phyloP scores from a whole-genome alignment of 2,113 vertebrate species.

The Heterocephalus glaber region DNA sequence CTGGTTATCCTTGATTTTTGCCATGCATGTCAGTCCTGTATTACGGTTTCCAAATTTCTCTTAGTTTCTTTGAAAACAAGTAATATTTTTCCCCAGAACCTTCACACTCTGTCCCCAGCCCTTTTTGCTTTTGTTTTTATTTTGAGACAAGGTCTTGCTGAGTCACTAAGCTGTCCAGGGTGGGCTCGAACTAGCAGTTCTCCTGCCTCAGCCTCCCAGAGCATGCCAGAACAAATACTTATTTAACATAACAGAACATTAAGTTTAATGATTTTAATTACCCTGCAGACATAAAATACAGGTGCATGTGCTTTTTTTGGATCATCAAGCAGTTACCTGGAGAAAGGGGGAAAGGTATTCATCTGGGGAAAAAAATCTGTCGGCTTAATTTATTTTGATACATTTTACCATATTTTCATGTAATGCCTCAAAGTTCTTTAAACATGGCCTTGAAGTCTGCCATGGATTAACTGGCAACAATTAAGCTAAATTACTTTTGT shows the following conservation, averaged over 20 bases:
- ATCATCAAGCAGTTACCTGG: neutral
- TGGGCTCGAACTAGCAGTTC: neutral
- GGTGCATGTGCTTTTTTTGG: neutral
- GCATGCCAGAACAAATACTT: neutral
- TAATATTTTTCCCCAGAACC: neutral
- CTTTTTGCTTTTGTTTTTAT: neutral
- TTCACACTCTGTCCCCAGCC: neutral
- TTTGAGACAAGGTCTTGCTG: neutral
- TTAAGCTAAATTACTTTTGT: slow-evolving; percentile 45
- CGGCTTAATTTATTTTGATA: slow-evolving; percentile 12
- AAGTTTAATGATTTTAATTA: neutral
- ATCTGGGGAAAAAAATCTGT: neutral
- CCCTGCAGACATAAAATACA: neutral
- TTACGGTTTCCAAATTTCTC: neutral
- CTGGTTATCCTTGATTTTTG: neutral
- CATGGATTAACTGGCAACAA: slow-evolving; percentile 23
- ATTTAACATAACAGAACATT: neutral
- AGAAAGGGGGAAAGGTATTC: neutral
- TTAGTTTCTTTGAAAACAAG: neutral
- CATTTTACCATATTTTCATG: neutral
- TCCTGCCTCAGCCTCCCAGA: neutral
- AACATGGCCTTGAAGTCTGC: neutral
- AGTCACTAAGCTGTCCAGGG: neutral
- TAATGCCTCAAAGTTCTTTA: slow-evolving; percentile 29
- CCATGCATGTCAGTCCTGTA: neutral